These are phyloP conservation scores for Ovis aries DNA, from an alignment of 2,113 vertebrate species.

Conservation along the genomic window DNA sequence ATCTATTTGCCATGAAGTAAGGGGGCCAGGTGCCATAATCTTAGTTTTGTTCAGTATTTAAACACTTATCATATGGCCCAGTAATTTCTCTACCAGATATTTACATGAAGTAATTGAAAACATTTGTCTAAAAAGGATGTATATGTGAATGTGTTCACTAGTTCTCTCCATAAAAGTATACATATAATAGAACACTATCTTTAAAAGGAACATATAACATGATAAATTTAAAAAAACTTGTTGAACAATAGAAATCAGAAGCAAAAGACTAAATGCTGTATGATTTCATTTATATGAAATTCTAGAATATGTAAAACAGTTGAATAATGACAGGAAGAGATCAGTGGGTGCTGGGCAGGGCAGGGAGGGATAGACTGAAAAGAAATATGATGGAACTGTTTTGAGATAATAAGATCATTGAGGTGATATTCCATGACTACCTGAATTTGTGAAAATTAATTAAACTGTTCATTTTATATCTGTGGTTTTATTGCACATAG, in stretches of 20 bases:
- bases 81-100: not conserved
- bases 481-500: not conserved
- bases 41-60: not conserved
- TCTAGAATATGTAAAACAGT: not conserved
- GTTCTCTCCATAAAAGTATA: not conserved
- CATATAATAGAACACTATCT: not conserved
- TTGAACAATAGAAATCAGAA: not conserved
- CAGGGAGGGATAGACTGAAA: not conserved
- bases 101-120: not conserved
- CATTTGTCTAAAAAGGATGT: not conserved
- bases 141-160: not conserved
- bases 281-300: not conserved
- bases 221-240: not conserved
- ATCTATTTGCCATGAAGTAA: not conserved
- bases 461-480: not conserved
- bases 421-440: not conserved
- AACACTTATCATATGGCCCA: not conserved
- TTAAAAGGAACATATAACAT: not conserved
- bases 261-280: not conserved
- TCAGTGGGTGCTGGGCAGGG: not conserved
- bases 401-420: not conserved
- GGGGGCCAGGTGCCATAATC: accelerated
- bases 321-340: not conserved
- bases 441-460: not conserved
- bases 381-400: not conserved